These are phyloP conservation scores for Euzetes globulus DNA, from an alignment of 2,888 invertebrate species.

Conservation along the genomic window DNA sequence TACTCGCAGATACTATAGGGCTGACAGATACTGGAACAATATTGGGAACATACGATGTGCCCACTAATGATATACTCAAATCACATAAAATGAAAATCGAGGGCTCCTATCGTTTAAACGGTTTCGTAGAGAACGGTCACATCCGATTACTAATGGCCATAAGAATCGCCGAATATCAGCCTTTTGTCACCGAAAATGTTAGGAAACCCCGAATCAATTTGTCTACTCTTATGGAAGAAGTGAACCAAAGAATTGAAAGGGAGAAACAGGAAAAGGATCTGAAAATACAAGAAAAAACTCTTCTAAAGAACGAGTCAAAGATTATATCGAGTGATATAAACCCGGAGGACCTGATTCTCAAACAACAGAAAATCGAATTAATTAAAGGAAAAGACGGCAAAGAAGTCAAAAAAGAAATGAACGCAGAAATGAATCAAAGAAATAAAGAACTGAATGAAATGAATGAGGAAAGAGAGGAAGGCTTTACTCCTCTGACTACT, in stretches of 20 bases:
- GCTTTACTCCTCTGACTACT: too few species aligned
- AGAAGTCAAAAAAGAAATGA: too few species aligned
- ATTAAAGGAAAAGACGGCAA: too few species aligned
- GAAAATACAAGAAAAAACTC: too few species aligned
- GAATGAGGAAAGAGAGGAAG: too few species aligned
- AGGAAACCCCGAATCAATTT: not conserved
- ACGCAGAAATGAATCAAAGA: too few species aligned
- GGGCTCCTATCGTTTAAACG: constrained; percentile 4
- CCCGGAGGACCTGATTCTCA: too few species aligned
- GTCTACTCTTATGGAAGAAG: not conserved
- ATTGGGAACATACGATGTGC: not conserved
- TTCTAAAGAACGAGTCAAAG: too few species aligned
- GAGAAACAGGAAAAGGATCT: too few species aligned
- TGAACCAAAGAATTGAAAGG: not conserved
- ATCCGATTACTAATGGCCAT: not conserved
- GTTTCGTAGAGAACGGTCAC: constrained; percentile 8
- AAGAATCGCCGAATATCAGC: not conserved
- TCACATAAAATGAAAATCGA: constrained; percentile 18
- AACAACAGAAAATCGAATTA: too few species aligned
- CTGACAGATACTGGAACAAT: constrained; percentile 4
- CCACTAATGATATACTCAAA: not conserved
- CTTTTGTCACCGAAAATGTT: not conserved
- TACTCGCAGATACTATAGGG: not conserved
- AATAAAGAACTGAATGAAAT: too few species aligned
- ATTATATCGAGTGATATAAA: too few species aligned